Evolutionary conservation across 2,888 invertebrate genomes (phyloP).

Genomic region (Drosophila seclusa): DNA sequence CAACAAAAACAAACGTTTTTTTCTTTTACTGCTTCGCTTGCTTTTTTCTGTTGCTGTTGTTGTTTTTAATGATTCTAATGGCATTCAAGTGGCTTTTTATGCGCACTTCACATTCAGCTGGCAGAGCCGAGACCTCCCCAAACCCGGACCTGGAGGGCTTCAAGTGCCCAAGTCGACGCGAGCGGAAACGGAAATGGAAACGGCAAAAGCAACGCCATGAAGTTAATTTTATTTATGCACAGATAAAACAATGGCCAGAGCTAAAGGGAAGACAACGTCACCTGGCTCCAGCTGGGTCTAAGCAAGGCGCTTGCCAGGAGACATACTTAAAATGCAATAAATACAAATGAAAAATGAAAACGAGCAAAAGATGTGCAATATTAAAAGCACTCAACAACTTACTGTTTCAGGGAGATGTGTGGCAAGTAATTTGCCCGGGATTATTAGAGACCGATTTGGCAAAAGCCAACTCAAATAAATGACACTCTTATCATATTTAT

Average conservation of each 20-base stretch:
- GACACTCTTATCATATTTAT: neutral
- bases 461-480: neutral
- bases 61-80: constrained; percentile 77
- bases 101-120: constrained; percentile 67
- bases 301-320: constrained; percentile 17
- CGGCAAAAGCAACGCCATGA: constrained; percentile 73
- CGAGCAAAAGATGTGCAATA: constrained; percentile 18
- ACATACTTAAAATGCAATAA: constrained; percentile 67
- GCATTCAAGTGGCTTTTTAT: constrained; percentile 74
- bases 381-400: constrained; percentile 17
- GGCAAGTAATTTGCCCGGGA: neutral
- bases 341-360: constrained; percentile 44
- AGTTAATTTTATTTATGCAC: constrained; percentile 78
- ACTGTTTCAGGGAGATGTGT: neutral
- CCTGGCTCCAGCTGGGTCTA: constrained; percentile 29
- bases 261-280: constrained; percentile 24
- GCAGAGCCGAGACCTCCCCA: constrained; percentile 13
- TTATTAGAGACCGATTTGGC: neutral
- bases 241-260: constrained; percentile 72
- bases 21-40: constrained; percentile 25
- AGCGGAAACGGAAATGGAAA: constrained; percentile 74
- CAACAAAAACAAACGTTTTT: constrained; percentile 71
- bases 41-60: constrained; percentile 31
- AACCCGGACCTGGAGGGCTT: constrained; percentile 22
- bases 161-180: constrained; percentile 45